Base-by-base conservation (phyloP, 2,888 invertebrate genomes). In the Limenitis camilla region DNA sequence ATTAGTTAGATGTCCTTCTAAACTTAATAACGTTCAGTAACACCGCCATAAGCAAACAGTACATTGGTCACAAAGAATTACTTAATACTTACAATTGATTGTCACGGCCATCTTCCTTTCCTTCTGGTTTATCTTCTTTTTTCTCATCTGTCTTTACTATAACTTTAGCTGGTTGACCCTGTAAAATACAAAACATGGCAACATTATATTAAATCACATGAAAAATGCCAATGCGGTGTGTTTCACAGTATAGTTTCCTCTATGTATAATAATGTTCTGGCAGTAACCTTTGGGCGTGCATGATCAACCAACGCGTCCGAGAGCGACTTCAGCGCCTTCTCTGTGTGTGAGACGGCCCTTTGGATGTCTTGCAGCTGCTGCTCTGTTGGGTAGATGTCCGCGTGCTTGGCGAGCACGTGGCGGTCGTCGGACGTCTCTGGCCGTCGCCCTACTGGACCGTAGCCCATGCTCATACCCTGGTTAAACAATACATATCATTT, bases 351-450 rank as follows among this genome's bases (percentile, higher is more conserved):
- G 9, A 98, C 97, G 62, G 95, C 94, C 67, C 94, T 93, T 80
- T 98, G 98, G 53, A 98, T 96, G 51, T 93, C 92, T 76, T 94
- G 93, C 60, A 96, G 84, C 86, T 98, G 96, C 65, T 92, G 92
- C 79, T 97, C 97, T 68, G 93, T 92, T 1, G 98, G 98, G 88
- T 97, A 98, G 66, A 99, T 96, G 60, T 94, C 94, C 0, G 95
- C 93, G 81, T 99, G 98, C 68, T 96, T 94, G 46, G 95, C 93
- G 77, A 96, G 92, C 53, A 98, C 96, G 86, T 98, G 98, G 7
- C 97, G 92, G 85, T 99, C 99, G 83, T 99, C 98, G 11, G 93
- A 93, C n/a, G 96, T 95, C 80, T 98, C 97, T 0, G 95, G 94
- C 45, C 96, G 91, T 27, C 97, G 91, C 42, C 91, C 91, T 64